phyloP scores from a whole-genome alignment of 2,797 vertebrate genomes.

The Pelobates cultripes region DNA sequence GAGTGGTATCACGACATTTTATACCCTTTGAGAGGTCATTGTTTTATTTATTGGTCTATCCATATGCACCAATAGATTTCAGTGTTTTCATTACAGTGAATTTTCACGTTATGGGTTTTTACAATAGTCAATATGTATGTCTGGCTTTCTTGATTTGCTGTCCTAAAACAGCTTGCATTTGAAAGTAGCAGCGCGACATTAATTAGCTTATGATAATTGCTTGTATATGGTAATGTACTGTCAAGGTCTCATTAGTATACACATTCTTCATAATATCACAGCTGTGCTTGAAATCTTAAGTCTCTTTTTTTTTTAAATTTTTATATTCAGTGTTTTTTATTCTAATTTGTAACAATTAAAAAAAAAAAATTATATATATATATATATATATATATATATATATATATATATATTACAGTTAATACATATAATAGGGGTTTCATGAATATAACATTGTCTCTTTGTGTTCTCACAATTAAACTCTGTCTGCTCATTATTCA shows the following conservation, averaged over 20 bases:
- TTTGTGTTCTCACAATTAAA: neutral
- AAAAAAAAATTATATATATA: neutral
- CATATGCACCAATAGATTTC: too few relatives aligned
- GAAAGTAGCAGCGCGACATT: neutral
- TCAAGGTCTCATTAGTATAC: slow-evolving; percentile 7
- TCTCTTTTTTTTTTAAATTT: neutral
- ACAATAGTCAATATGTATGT: neutral
- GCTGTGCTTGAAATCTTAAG: neutral
- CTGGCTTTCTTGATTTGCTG: neutral
- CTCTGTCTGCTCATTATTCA: neutral
- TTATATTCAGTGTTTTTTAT: neutral
- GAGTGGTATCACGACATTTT: too few relatives aligned
- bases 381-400: neutral
- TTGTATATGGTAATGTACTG: slow-evolving; percentile 3
- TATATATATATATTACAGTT: neutral
- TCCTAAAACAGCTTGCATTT: neutral
- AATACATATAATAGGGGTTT: neutral
- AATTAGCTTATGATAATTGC: slow-evolving; percentile 9
- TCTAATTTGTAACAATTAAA: too few relatives aligned
- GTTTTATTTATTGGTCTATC: too few relatives aligned
- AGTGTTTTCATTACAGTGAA: too few relatives aligned
- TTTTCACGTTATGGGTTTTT: too few relatives aligned
- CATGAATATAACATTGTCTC: neutral
- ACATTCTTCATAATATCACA: neutral
- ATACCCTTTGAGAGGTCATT: too few relatives aligned